These are phyloP conservation scores for Oreotrochilus melanogaster DNA, from an alignment of 2,113 vertebrate species.

Conservation along the genomic window DNA sequence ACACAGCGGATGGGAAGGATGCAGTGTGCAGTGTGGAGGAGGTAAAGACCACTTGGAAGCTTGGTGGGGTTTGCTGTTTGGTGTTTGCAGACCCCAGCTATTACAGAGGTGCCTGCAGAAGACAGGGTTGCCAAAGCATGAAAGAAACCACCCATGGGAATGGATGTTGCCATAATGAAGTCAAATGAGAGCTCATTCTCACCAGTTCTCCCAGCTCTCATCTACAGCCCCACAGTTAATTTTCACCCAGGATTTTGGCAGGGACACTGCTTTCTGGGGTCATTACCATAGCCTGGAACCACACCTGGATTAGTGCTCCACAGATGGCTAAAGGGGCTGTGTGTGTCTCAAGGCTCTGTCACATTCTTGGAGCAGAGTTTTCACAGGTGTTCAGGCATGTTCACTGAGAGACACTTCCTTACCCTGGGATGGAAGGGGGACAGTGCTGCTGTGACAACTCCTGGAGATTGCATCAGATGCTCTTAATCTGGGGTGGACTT, in stretches of 20 bases:
- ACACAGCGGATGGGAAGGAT: conserved; percentile 93
- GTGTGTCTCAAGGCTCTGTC: not conserved
- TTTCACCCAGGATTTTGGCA: not conserved
- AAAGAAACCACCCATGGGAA: not conserved
- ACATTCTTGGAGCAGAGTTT: not conserved
- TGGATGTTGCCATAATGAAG: not conserved
- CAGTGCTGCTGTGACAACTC: not conserved
- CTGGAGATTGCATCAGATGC: not conserved
- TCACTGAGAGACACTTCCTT: not conserved
- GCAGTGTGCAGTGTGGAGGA: conserved; percentile 94
- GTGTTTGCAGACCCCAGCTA: not conserved
- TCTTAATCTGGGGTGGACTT: not conserved
- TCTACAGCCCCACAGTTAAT: not conserved
- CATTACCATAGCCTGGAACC: not conserved
- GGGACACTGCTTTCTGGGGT: not conserved
- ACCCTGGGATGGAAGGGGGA: not conserved
- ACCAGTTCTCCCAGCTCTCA: conserved; percentile 7
- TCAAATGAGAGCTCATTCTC: not conserved
- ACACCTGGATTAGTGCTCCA: conserved; percentile 38
- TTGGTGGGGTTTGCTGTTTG: not conserved
- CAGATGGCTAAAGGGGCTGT: not conserved
- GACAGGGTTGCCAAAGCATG: not conserved
- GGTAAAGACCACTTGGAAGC: conserved; percentile 75
- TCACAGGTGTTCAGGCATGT: not conserved
- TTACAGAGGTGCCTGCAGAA: not conserved